phyloP scores from a whole-genome alignment of 2,797 vertebrate genomes.

The Hybognathus amarus region DNA sequence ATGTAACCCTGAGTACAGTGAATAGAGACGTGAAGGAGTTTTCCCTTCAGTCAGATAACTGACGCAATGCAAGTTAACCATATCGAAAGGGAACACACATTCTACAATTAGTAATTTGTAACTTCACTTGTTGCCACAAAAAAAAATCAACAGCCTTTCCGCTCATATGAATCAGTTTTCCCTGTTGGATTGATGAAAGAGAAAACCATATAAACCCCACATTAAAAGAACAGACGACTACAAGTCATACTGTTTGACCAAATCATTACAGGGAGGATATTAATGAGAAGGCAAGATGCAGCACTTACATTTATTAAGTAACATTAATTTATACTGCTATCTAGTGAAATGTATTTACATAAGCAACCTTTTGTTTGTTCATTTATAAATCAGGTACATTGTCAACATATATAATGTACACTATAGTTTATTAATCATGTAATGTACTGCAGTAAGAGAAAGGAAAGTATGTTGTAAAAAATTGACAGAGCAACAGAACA shows the following conservation, averaged over 20 bases:
- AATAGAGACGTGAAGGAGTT: too few species aligned
- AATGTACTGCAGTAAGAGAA: not conserved
- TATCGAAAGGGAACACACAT: too few species aligned
- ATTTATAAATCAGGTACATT: not conserved
- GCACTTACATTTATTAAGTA: not conserved
- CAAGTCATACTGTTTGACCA: not conserved
- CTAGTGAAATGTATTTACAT: not conserved
- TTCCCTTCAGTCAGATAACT: too few species aligned
- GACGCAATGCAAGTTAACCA: too few species aligned
- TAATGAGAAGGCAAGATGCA: not conserved
- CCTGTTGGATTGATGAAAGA: not conserved
- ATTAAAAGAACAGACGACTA: not conserved
- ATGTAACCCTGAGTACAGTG: too few species aligned
- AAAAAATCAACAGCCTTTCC: not conserved
- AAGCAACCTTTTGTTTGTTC: not conserved
- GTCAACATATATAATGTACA: not conserved
- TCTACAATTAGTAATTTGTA: too few species aligned
- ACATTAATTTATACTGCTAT: not conserved
- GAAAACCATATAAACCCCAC: slow-evolving; percentile 6
- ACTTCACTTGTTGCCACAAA: too few species aligned
- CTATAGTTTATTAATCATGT: not conserved
- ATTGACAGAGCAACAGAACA: not conserved
- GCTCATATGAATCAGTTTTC: not conserved
- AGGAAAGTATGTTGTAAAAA: not conserved
- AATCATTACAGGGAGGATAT: not conserved